Evolutionary conservation across 1,140 invertebrate species (phyloP).

Genomic region (Euura saliciscinereae): DNA sequence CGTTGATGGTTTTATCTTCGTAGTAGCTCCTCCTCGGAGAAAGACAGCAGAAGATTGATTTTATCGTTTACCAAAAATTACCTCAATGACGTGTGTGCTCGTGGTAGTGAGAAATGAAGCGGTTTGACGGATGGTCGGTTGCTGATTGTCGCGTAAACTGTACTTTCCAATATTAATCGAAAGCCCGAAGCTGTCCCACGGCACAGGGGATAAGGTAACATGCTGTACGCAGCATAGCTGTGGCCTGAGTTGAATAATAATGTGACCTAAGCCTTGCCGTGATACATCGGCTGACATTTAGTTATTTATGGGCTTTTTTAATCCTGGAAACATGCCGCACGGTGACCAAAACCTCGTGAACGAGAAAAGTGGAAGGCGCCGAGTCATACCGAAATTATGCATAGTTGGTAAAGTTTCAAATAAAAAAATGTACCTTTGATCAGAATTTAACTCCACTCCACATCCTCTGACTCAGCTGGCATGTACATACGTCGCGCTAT

Average conservation of each 20-base stretch:
- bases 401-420: too few species aligned
- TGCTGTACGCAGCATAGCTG: constrained; percentile 6
- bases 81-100: background rate
- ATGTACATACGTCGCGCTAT: too few species aligned
- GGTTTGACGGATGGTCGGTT: background rate
- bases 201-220: background rate
- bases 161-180: constrained; percentile 2
- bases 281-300: constrained; percentile 45
- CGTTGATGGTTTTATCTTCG: too few species aligned
- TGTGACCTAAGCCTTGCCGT: constrained; percentile 38
- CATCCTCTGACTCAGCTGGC: too few species aligned
- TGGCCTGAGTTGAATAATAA: constrained; percentile 40
- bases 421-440: too few species aligned
- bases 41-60: background rate
- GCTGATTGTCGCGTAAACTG: background rate
- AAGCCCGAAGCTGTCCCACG: background rate
- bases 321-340: constrained; percentile 22
- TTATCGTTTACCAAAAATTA: background rate
- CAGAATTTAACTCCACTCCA: too few species aligned
- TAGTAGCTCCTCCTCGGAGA: too few species aligned
- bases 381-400: too few species aligned
- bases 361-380: background rate
- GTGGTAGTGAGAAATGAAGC: background rate
- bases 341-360: background rate
- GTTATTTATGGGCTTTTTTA: constrained; percentile 46